phyloP scores from a whole-genome alignment of 2,888 invertebrate genomes.

The Dinocampus coccinellae region DNA sequence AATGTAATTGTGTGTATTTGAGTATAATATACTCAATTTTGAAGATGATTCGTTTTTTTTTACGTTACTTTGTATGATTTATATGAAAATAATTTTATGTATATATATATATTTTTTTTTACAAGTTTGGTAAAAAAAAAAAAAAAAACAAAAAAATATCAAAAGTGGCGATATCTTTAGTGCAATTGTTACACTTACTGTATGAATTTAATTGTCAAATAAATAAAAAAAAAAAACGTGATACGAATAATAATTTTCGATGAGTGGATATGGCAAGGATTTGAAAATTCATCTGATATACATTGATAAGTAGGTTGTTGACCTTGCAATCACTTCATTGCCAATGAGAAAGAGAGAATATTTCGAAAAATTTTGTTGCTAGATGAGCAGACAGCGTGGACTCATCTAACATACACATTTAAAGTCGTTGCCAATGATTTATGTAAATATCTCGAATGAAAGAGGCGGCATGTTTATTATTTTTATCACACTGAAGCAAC shows the following conservation, averaged over 20 bases:
- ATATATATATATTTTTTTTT: neutral
- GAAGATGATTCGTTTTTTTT: too few species aligned
- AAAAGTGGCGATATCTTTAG: slow-evolving; percentile 38
- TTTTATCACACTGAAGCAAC: slow-evolving; percentile 42
- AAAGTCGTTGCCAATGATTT: neutral
- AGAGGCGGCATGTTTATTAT: slow-evolving; percentile 48
- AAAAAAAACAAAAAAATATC: neutral
- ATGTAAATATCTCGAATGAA: neutral
- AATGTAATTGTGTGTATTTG: too few species aligned
- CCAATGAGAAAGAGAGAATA: neutral
- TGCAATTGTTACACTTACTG: neutral
- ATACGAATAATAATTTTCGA: neutral
- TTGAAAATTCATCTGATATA: neutral
- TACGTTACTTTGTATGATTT: too few species aligned
- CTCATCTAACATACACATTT: too few species aligned
- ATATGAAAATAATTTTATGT: neutral
- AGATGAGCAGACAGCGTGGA: too few species aligned
- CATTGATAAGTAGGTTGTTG: neutral
- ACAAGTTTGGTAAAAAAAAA: neutral
- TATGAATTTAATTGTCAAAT: slow-evolving; percentile 45
- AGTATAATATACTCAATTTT: too few species aligned
- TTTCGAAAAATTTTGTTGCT: neutral
- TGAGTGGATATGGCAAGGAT: neutral
- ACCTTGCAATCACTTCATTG: slow-evolving; percentile 4
- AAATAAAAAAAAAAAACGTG: neutral